A percentile compares a stretch with the other conserved stretches of the same genome.
phyloP scores from a whole-genome alignment of 2,797 vertebrate species.

The Antennarius maculatus region DNA sequence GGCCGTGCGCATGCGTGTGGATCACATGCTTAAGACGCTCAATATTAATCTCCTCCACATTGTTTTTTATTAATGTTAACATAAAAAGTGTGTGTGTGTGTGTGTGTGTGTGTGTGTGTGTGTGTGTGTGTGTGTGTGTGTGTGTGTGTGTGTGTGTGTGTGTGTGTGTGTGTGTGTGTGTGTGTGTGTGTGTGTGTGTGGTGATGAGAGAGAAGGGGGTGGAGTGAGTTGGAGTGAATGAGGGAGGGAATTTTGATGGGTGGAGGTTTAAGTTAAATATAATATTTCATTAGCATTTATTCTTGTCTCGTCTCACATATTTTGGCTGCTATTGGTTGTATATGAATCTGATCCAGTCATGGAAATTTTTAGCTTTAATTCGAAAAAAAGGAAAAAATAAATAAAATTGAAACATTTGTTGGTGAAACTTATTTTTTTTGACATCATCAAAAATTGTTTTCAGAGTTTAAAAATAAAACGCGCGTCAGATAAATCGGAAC shows the following conservation, averaged over 20 bases:
- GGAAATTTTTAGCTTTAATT: not conserved
- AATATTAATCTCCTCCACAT: constrained; percentile 7
- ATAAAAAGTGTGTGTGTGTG: constrained; percentile 7
- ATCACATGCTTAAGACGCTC: constrained; percentile 26
- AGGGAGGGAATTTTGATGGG: not conserved
- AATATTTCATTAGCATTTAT: constrained; percentile 64
- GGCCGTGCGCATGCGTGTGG: constrained; percentile 29
- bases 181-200: constrained; percentile 13
- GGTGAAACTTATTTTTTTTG: not conserved
- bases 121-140: not conserved
- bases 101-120: constrained; percentile 10
- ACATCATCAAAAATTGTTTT: not conserved
- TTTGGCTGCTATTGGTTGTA: constrained; percentile 9
- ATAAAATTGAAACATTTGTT: not conserved
- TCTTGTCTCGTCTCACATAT: constrained; percentile 3
- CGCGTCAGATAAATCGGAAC: constrained; percentile 15
- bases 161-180: constrained; percentile 4
- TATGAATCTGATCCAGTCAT: not conserved
- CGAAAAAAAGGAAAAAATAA: not conserved
- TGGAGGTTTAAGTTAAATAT: constrained; percentile 26
- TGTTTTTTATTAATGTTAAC: constrained; percentile 23
- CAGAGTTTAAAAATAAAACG: not conserved
- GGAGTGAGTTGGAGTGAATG: not conserved
- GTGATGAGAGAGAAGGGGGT: not conserved
- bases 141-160: too few species aligned